A percentile compares a stretch with the other conserved stretches of the same genome.
phyloP scores from a whole-genome alignment of 2,113 vertebrate genomes.

The Coreoperca whiteheadi region DNA sequence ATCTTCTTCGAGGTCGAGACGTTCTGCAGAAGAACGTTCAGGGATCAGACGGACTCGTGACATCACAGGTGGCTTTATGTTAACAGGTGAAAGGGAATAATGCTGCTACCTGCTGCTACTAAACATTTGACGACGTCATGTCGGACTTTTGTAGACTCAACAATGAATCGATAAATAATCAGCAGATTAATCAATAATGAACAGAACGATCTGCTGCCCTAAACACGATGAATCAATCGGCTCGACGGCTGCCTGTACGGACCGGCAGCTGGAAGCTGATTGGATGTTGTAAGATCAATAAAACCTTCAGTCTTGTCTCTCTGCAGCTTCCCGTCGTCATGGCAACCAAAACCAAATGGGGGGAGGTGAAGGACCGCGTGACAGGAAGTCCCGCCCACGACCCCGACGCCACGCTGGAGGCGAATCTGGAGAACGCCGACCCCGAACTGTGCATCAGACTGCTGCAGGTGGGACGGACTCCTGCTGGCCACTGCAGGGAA shows the following conservation, averaged over 20 bases:
- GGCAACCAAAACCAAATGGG: constrained; percentile 88
- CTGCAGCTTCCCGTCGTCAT: constrained; percentile 36
- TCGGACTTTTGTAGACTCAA: no score
- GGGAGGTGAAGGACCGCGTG: constrained; percentile 84
- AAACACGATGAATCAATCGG: no score
- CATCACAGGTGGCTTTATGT: no score
- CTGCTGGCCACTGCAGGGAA: background rate
- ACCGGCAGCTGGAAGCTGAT: background rate
- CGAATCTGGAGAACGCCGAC: constrained; percentile 91
- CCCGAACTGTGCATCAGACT: constrained; percentile 91
- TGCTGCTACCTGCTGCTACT: no score
- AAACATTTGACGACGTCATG: no score
- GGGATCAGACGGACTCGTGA: no score
- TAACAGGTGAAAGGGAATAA: no score
- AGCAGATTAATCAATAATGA: no score
- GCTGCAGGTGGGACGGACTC: constrained; percentile 82
- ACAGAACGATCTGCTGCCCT: no score
- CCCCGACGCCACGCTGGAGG: constrained; percentile 83
- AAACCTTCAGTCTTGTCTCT: background rate
- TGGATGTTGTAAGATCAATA: background rate
- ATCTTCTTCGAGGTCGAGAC: no score
- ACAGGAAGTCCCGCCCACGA: constrained; percentile 72
- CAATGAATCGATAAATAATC: no score
- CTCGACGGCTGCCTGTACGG: background rate
- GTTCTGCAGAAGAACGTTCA: no score